Conservation (phyloP, 2,797 vertebrate genomes). For the Premnoplex brunnescens region DNA sequence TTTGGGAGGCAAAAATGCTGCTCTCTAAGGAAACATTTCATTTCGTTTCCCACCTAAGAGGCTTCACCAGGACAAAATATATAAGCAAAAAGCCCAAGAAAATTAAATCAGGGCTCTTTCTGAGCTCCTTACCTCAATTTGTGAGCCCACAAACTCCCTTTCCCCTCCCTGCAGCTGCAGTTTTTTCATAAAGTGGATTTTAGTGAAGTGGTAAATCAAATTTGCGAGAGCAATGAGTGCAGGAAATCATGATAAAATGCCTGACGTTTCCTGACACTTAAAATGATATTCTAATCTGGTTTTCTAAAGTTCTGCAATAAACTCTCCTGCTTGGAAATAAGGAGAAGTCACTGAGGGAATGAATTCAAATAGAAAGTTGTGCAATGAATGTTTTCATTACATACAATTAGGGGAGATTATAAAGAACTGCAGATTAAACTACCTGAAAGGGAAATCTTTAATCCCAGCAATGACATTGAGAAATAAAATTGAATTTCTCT, state of each 20-base stretch:
- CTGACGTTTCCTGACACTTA: not conserved
- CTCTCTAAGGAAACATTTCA: not conserved
- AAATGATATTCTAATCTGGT: not conserved
- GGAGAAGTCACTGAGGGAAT: not conserved
- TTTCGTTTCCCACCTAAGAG: constrained; percentile 1
- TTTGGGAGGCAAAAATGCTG: not conserved
- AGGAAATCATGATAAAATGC: not conserved
- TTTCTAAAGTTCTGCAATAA: constrained; percentile 1
- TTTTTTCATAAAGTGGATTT: constrained; percentile 5
- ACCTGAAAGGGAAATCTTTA: not conserved
- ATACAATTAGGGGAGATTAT: not conserved
- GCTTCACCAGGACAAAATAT: not conserved
- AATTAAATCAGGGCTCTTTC: not conserved
- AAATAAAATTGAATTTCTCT: not conserved
- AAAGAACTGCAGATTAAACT: not conserved
- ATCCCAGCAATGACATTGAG: not conserved
- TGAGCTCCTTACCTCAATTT: not conserved
- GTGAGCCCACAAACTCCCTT: not conserved
- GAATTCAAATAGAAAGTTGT: not conserved
- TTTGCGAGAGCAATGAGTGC: not conserved
- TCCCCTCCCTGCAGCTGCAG: not conserved
- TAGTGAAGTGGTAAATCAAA: constrained; percentile 40
- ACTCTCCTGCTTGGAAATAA: not conserved
- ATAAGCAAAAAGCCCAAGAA: not conserved
- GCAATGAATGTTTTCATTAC: not conserved